phyloP scores from a whole-genome alignment of 2,888 invertebrate genomes.

The Lutraria lutraria region DNA sequence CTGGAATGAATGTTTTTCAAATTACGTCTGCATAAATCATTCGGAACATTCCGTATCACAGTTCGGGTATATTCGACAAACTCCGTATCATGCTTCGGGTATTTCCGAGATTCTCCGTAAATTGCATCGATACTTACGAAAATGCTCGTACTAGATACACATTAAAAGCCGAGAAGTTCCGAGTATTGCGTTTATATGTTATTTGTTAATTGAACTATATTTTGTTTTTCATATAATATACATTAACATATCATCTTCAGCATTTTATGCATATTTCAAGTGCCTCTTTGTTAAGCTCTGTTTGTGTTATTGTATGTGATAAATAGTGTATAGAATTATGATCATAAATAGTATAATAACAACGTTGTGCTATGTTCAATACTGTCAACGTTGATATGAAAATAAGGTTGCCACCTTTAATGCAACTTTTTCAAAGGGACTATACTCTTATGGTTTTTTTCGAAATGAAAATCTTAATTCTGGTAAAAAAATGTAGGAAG shows the following conservation, averaged over 20 bases:
- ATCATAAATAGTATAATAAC: no score
- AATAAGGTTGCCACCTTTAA: not conserved
- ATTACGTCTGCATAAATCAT: not conserved
- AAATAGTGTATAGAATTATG: not conserved
- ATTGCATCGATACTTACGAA: not conserved
- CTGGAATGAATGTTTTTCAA: conserved; percentile 10
- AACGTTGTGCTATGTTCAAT: not conserved
- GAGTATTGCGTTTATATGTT: not conserved
- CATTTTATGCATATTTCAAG: not conserved
- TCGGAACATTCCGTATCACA: not conserved
- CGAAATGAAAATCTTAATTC: no score
- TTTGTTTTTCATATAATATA: not conserved
- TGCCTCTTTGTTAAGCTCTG: not conserved
- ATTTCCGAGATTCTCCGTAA: not conserved
- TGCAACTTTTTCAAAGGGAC: not conserved
- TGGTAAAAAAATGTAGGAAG: no score
- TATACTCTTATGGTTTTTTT: not conserved
- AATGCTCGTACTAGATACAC: not conserved
- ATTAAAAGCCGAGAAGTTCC: not conserved
- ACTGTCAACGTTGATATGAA: not conserved
- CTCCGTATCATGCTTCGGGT: not conserved
- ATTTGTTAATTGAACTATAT: not conserved
- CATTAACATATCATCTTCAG: not conserved
- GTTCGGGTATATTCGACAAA: not conserved
- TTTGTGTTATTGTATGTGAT: not conserved